These are phyloP conservation scores for Pelodytes ibericus DNA, from an alignment of 2,797 vertebrate species.

Conservation along the genomic window DNA sequence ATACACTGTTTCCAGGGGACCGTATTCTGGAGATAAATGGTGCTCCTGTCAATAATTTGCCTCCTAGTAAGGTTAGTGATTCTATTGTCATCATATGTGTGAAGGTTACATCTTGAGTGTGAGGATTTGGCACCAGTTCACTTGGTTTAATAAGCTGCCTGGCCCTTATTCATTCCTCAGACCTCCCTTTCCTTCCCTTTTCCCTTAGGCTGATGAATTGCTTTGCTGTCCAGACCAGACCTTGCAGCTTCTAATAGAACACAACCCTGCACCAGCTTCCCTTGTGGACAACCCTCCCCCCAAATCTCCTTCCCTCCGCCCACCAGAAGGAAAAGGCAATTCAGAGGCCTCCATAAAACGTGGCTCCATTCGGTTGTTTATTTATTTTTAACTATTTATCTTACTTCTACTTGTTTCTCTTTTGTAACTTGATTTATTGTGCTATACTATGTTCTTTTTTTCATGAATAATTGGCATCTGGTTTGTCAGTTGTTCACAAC, in stretches of 20 bases:
- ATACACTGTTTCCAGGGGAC: constrained; percentile 93
- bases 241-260: constrained; percentile 92
- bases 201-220: constrained; percentile 84
- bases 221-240: constrained; percentile 89
- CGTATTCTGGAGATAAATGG: constrained; percentile 96
- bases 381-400: neutral
- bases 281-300: constrained; percentile 78
- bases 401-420: neutral
- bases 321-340: constrained; percentile 34
- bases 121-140: neutral
- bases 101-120: neutral
- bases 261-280: constrained; percentile 88
- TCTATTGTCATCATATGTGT: neutral
- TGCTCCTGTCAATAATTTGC: constrained; percentile 81
- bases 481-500: no score
- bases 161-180: neutral
- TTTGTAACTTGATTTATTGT: neutral
- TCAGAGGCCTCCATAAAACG: constrained; percentile 58
- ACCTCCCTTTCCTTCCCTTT: constrained; percentile 32
- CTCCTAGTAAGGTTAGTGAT: constrained; percentile 83
- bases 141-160: constrained; percentile 10
- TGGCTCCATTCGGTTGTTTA: constrained; percentile 73
- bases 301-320: constrained; percentile 74
- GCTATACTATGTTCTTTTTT: no score
- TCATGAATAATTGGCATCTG: no score